Conservation (phyloP, 1,140 invertebrate species). For the Drosophila teissieri region DNA sequence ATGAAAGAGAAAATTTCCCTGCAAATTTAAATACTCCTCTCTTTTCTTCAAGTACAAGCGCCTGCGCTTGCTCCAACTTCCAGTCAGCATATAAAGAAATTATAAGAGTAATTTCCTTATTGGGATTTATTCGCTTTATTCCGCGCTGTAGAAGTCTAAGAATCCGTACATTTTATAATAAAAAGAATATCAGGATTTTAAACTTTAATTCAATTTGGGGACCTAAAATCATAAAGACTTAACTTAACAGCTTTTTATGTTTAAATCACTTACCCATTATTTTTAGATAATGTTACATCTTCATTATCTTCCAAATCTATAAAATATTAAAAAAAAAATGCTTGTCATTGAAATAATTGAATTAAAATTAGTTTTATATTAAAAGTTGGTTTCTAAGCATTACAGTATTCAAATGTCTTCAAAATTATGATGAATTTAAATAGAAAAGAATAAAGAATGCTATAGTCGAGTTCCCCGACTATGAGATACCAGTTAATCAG, state of each 20-base stretch:
- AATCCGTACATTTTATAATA: slow-evolving; percentile 18
- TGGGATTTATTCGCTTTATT: slow-evolving; percentile 70
- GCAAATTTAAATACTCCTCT: neutral
- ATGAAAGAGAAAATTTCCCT: slow-evolving; percentile 56
- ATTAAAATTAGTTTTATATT: too few relatives aligned
- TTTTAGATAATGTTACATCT: slow-evolving; percentile 9
- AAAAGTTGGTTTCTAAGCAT: too few relatives aligned
- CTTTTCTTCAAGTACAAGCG: slow-evolving; percentile 26
- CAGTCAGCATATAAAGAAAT: slow-evolving; percentile 34
- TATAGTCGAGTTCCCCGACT: too few relatives aligned
- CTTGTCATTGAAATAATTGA: too few relatives aligned
- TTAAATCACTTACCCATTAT: neutral
- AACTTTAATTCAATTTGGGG: neutral
- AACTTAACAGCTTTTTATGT: too few relatives aligned
- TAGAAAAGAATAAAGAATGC: too few relatives aligned
- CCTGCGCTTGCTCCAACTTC: slow-evolving; percentile 52
- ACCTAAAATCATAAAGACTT: neutral
- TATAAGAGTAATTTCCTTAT: slow-evolving; percentile 56
- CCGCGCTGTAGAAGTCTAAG: slow-evolving; percentile 31
- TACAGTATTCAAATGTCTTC: too few relatives aligned
- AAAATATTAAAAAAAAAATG: neutral
- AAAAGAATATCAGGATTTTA: slow-evolving; percentile 1
- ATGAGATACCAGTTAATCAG: too few relatives aligned
- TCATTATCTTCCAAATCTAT: slow-evolving; percentile 45
- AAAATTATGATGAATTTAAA: too few relatives aligned